Conservation (phyloP, 2,888 invertebrate species). For the Patella ulyssiponensis region DNA sequence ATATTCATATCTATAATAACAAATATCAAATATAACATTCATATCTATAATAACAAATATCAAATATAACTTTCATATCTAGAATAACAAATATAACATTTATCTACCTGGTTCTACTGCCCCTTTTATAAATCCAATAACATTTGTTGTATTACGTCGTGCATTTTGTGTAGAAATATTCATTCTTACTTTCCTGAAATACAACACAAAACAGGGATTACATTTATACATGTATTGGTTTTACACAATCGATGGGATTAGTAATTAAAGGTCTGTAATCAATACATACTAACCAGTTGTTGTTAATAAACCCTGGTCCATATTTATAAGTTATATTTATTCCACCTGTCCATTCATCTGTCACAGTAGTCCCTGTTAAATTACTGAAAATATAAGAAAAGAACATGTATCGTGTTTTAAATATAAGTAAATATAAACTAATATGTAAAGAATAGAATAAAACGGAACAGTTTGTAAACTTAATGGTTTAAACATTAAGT, state of each 20-base stretch:
- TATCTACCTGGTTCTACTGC: conserved; percentile 54
- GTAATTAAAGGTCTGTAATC: not conserved
- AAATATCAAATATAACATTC: too few relatives aligned
- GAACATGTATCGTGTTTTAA: too few relatives aligned
- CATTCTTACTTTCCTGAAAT: conserved; percentile 49
- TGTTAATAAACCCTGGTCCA: conserved; percentile 70
- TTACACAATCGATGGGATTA: not conserved
- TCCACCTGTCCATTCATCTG: conserved; percentile 71
- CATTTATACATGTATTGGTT: not conserved
- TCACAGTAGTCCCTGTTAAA: conserved; percentile 63
- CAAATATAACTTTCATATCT: conserved; percentile 74
- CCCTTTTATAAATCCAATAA: conserved; percentile 59
- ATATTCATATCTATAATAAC: not conserved
- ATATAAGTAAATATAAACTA: too few relatives aligned
- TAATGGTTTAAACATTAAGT: too few relatives aligned
- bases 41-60: conserved; percentile 74
- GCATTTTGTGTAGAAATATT: conserved; percentile 50
- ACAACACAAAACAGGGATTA: not conserved
- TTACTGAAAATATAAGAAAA: conserved; percentile 33
- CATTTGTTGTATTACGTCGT: conserved; percentile 49
- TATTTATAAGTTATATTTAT: conserved; percentile 70
- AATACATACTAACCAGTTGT: conserved; percentile 33
- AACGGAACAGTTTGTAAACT: too few relatives aligned
- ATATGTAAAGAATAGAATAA: too few relatives aligned
- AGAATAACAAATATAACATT: conserved; percentile 23